Evolutionary conservation across 2,797 vertebrate species (phyloP), one percentile per base, ranked within the genome.

Genomic region (Denticeps clupeoides): DNA sequence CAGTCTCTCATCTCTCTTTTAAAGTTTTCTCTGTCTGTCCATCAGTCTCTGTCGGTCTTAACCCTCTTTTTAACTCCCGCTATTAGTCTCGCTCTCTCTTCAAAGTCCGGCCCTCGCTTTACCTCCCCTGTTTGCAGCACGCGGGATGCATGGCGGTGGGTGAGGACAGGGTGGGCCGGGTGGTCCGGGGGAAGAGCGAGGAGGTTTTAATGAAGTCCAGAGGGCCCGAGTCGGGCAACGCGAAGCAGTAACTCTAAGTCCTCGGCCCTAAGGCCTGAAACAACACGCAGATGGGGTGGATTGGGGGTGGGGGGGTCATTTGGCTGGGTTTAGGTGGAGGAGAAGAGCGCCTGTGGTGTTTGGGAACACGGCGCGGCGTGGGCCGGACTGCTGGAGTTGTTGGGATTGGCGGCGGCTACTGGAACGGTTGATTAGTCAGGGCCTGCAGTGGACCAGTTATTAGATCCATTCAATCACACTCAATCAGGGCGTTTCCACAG

Each of bases 151-250:
- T 18, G 32, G 13, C 5, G 19, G 19, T n/a, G 10, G 16, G 13
- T 6, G 32, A 8, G 55, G 19, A 46, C 35, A 40, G 45, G 13
- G 3, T 58, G 15, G 43, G 32, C 33, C 55, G 47, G 24, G 27
- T 55, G 52, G 40, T 21, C 4, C 4, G 7, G 42, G 46, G 59
- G 27, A 38, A 47, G 12, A 38, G 35, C n/a, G n/a, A 59, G 32
- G 35, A 53, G 21, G 44, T 47, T 45, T 12, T 60, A 60, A 63
- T 62, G 29, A 42, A 49, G 65, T 62, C 59, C 63, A 66, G 57
- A 60, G 32, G 38, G 35, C 35, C 35, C 3, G 9, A 32, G 4
- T 15, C 35, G 18, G 18, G 8, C 35, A 18, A 22, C 42, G 41
- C 21, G 10, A 27, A 48, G 60, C 57, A 60, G 56, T 49, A 49